A percentile compares a stretch with the other conserved stretches of the same genome.
These are phyloP conservation scores for Drosophila sulfurigaster DNA, from an alignment of 1,140 invertebrate genomes.

Conservation along the genomic window DNA sequence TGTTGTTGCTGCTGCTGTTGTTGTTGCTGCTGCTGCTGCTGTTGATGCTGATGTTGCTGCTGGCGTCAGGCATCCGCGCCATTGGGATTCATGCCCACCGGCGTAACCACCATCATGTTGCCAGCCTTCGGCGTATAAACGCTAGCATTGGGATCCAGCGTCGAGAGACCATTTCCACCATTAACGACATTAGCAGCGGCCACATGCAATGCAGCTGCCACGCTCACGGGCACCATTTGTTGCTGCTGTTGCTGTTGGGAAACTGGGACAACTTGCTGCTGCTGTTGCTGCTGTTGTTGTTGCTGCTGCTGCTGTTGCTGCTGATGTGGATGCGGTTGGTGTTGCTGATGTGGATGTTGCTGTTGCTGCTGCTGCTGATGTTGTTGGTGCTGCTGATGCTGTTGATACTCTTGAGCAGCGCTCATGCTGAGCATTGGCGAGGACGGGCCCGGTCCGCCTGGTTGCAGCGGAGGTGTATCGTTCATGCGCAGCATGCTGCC, in stretches of 20 bases:
- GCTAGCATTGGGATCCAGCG: constrained; percentile 95
- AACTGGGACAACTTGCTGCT: constrained; percentile 54
- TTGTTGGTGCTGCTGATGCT: constrained; percentile 71
- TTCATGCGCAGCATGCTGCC: constrained; percentile 83
- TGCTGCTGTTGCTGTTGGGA: constrained; percentile 70
- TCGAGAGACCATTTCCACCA: constrained; percentile 86
- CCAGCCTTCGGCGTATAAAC: constrained; percentile 93
- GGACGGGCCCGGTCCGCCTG: constrained; percentile 75
- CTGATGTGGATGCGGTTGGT: constrained; percentile 55
- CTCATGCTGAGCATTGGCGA: constrained; percentile 78
- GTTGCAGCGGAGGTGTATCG: constrained; percentile 79
- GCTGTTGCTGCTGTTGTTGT: constrained; percentile 55
- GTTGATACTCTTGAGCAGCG: constrained; percentile 73
- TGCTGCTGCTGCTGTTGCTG: constrained; percentile 59
- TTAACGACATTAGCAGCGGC: constrained; percentile 62
- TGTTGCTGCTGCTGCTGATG: constrained; percentile 67
- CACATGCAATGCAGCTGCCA: constrained; percentile 68
- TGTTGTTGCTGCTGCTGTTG: constrained; percentile 52
- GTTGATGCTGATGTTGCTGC: constrained; percentile 56
- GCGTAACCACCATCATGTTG: constrained; percentile 75
- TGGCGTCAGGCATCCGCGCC: constrained; percentile 83
- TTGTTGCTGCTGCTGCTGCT: constrained; percentile 63
- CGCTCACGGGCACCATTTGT: constrained; percentile 75
- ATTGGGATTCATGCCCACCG: constrained; percentile 72
- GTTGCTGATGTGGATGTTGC: constrained; percentile 57